Percentiles rank a stretch among this genome's conserved stretches.
Conservation (phyloP, 2,797 vertebrate genomes). For the Jordanella pulchra region DNA sequence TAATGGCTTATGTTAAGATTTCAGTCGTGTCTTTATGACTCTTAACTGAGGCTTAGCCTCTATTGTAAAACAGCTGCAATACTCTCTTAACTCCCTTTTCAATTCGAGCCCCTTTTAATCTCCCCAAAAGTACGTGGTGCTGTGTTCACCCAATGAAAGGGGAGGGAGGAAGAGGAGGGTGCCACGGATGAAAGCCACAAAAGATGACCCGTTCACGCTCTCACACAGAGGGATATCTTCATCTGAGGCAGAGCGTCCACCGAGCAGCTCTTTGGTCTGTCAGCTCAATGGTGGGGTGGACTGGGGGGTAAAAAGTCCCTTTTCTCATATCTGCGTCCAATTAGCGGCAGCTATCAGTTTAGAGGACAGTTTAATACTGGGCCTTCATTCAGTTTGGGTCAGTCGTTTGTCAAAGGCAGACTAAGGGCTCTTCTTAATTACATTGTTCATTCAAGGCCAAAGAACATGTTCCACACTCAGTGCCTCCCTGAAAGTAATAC, state of each 20-base stretch:
- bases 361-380: slow-evolving; percentile 53
- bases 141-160: slow-evolving; percentile 45
- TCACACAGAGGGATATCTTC: slow-evolving; percentile 45
- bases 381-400: slow-evolving; percentile 44
- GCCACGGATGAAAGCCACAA: slow-evolving; percentile 50
- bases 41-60: slow-evolving; percentile 54
- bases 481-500: slow-evolving; percentile 30
- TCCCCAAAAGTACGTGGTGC: slow-evolving; percentile 27
- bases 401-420: slow-evolving; percentile 55
- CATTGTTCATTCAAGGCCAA: slow-evolving; percentile 62
- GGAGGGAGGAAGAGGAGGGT: slow-evolving; percentile 4
- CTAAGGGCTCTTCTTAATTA: slow-evolving; percentile 53
- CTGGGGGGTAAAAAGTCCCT: slow-evolving; percentile 28
- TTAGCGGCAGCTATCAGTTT: slow-evolving; percentile 67
- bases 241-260: slow-evolving; percentile 49
- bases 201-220: slow-evolving; percentile 48
- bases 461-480: slow-evolving; percentile 38
- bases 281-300: slow-evolving; percentile 34
- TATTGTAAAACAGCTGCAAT: slow-evolving; percentile 41
- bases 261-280: slow-evolving; percentile 54
- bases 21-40: slow-evolving; percentile 47
- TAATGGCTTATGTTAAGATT: slow-evolving; percentile 62
- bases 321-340: slow-evolving; percentile 46
- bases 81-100: slow-evolving; percentile 53
- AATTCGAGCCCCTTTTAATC: slow-evolving; percentile 61